Evolutionary conservation across 2,888 invertebrate genomes (phyloP).

Genomic region (Latrodectus elegans): DNA sequence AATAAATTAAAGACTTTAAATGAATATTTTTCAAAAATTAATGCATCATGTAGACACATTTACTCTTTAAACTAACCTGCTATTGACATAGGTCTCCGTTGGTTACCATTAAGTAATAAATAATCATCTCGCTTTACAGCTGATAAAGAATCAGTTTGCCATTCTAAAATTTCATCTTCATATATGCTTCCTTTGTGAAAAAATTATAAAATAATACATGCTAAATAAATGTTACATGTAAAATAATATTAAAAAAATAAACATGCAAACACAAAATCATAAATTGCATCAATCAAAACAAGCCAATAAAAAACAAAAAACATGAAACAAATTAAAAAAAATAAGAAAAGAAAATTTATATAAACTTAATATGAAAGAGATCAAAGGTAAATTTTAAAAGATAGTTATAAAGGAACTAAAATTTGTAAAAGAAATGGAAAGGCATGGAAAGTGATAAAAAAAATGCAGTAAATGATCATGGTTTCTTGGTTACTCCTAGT

Average conservation of each 20-base stretch:
- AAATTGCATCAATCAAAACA: background rate
- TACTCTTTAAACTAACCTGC: constrained; percentile 54
- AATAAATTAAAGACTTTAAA: too few relatives aligned
- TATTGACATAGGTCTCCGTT: constrained; percentile 62
- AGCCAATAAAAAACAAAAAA: background rate
- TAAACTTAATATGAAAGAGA: background rate
- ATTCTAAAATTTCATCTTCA: constrained; percentile 59
- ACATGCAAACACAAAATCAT: background rate
- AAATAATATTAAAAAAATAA: constrained; percentile 13
- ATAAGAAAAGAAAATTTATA: constrained; percentile 6
- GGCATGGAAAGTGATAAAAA: too few relatives aligned
- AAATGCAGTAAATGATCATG: too few relatives aligned
- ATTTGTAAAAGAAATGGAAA: too few relatives aligned
- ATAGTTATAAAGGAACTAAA: background rate
- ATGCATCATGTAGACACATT: too few relatives aligned
- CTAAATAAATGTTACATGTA: constrained; percentile 29
- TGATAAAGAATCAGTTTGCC: constrained; percentile 46
- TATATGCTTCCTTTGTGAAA: constrained; percentile 49
- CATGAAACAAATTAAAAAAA: background rate
- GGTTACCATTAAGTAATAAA: constrained; percentile 35
- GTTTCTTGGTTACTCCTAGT: too few relatives aligned
- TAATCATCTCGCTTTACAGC: constrained; percentile 10
- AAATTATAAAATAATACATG: constrained; percentile 50
- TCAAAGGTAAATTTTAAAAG: background rate
- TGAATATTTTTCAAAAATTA: too few relatives aligned